Evolutionary conservation across 2,113 vertebrate genomes (phyloP).

Genomic region (Eublepharis macularius): DNA sequence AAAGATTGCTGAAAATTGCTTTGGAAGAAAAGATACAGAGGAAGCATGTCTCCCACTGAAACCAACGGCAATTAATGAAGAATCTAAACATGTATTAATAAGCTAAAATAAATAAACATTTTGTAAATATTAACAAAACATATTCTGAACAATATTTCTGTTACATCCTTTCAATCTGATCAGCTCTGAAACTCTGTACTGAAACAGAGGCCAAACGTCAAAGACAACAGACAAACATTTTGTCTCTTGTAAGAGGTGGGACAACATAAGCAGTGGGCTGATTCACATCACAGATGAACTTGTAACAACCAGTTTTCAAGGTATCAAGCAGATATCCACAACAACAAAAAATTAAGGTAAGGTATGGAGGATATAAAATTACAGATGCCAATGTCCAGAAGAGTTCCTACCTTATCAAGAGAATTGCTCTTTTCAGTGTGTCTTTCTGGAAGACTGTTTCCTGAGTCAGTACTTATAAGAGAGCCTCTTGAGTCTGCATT

Average conservation of each 20-base stretch:
- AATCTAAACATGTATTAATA: too few species aligned
- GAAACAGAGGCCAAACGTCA: neutral
- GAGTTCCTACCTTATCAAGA: constrained; percentile 89
- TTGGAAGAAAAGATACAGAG: too few species aligned
- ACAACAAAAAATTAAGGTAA: neutral
- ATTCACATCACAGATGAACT: neutral
- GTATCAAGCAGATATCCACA: neutral
- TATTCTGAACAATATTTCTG: too few species aligned
- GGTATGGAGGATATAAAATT: neutral
- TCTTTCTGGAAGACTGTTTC: constrained; percentile 89
- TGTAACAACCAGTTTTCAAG: neutral
- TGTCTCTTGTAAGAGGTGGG: neutral
- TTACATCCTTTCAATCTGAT: neutral
- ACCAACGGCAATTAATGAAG: too few species aligned
- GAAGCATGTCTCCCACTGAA: too few species aligned
- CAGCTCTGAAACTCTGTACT: neutral
- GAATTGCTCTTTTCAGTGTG: constrained; percentile 89
- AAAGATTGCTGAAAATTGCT: too few species aligned
- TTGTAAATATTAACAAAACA: too few species aligned
- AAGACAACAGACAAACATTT: neutral
- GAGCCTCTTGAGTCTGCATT: constrained; percentile 93
- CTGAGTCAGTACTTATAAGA: constrained; percentile 95
- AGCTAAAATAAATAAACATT: too few species aligned
- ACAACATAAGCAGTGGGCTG: neutral
- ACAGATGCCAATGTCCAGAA: neutral